Base-by-base conservation (phyloP, 2,113 vertebrate species). In the Hippocampus zosterae region DNA sequence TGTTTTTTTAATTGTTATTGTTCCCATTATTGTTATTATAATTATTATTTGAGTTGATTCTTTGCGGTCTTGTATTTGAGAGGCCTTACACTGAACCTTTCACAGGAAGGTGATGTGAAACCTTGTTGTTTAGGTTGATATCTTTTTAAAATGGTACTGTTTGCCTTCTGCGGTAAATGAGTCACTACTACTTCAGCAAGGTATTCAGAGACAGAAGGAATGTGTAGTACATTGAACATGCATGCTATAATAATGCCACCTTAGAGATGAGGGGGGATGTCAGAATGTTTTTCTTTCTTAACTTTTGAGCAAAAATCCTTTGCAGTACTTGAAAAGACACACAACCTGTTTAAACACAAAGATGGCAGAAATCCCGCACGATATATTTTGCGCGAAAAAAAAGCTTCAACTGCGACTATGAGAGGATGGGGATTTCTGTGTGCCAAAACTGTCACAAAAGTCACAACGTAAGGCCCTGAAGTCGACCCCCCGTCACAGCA, bases 1-100 rank as follows among this genome's bases (percentile, higher is more conserved):
- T 61, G 8, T 44, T 40, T 63, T 60, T 27, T 74, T 70, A 33
- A 60, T 33, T 60, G 18, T 33, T 33, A 23, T 33, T 60, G 15
- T 18, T 46, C 42, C 23, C 15, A 42, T 75, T 57, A 27, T 74
- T 73, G 23, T 16, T 64, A 64, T 64, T 15, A 13, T 73, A 76
- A 65, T 27, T 65, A 46, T 65, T 16, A 46, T 75, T 77, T 80
- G 73, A 85, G 82, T 73, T 82, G 72, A 85, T 90, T 81, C 74
- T 85, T 83, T 89, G 64, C 81, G 77, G 93, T 93, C 92, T 89
- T 91, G 76, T 79, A 80, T 87, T 88, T 93, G 87, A 87, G 92
- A 93, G 93, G 94, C 94, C 94, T 91, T 92, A 91, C 80, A 84
- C 93, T 92, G 89, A 90, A 86, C 77, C 91, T 83, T 86, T 85